Percentiles rank a stretch among this genome's conserved stretches.
phyloP scores from a whole-genome alignment of 35 echinoderm and acorn worm species.

The Hemicentrotus pulcherrimus region DNA sequence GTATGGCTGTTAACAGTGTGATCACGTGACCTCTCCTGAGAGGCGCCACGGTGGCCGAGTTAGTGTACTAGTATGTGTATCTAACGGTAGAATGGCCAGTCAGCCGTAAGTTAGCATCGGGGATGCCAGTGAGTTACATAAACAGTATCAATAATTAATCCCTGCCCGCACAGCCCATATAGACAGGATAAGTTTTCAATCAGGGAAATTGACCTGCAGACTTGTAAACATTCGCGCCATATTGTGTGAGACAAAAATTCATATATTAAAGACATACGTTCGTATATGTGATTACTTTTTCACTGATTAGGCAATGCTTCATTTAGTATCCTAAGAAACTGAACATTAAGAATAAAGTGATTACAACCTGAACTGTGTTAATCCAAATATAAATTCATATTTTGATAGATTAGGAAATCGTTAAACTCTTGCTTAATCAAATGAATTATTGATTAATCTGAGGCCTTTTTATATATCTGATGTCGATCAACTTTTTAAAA shows the following conservation, averaged over 20 bases:
- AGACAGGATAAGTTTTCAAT: conserved; percentile 35
- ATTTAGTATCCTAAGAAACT: background rate
- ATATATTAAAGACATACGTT: background rate
- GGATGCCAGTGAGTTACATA: conserved; percentile 17
- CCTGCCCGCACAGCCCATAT: background rate
- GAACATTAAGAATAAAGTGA: background rate
- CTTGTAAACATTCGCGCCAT: background rate
- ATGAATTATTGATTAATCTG: background rate
- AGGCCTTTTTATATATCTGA: too few relatives aligned
- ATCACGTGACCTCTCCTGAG: background rate
- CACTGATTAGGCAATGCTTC: background rate
- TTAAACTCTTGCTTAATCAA: background rate
- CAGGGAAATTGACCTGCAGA: conserved; percentile 12
- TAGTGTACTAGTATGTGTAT: background rate
- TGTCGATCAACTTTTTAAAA: too few relatives aligned
- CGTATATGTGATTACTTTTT: background rate
- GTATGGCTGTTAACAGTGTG: background rate
- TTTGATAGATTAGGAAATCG: background rate
- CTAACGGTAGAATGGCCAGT: background rate
- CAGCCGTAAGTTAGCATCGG: background rate
- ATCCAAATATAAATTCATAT: too few relatives aligned
- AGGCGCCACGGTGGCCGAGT: background rate
- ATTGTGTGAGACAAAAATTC: background rate
- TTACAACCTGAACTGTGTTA: too few relatives aligned
- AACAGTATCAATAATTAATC: conserved; percentile 49